Evolutionary conservation across 2,797 vertebrate genomes (phyloP).

Genomic region (Poeciliopsis gracilis): DNA sequence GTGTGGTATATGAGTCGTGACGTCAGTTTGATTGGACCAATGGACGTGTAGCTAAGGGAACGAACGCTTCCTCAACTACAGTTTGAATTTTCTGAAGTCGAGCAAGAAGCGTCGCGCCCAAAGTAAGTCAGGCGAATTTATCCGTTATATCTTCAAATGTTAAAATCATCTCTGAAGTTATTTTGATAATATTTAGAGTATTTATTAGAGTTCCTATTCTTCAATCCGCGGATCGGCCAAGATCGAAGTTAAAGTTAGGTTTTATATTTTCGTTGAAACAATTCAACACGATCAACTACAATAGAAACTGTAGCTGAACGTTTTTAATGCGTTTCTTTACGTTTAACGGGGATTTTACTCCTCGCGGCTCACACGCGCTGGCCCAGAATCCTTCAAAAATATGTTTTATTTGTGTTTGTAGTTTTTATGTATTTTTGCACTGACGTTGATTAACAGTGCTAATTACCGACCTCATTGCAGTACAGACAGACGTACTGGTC

Average conservation of each 20-base stretch:
- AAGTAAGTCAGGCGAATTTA: slow-evolving; percentile 55
- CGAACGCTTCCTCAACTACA: slow-evolving; percentile 14
- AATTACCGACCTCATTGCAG: neutral
- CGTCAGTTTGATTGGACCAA: slow-evolving; percentile 51
- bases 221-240: neutral
- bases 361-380: neutral
- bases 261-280: neutral
- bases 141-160: accelerated
- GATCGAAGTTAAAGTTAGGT: neutral
- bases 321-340: neutral
- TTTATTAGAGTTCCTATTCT: neutral
- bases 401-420: neutral
- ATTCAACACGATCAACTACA: neutral
- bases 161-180: neutral
- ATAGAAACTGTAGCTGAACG: neutral
- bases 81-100: slow-evolving; percentile 66
- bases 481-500: neutral
- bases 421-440: neutral
- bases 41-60: slow-evolving; percentile 19
- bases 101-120: slow-evolving; percentile 59
- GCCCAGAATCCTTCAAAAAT: neutral
- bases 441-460: neutral
- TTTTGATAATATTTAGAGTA: neutral
- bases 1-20: accelerated
- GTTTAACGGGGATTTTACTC: neutral